A percentile compares a stretch with the other conserved stretches of the same genome.
phyloP scores from a whole-genome alignment of 2,797 vertebrate genomes.

The Columba guinea region DNA sequence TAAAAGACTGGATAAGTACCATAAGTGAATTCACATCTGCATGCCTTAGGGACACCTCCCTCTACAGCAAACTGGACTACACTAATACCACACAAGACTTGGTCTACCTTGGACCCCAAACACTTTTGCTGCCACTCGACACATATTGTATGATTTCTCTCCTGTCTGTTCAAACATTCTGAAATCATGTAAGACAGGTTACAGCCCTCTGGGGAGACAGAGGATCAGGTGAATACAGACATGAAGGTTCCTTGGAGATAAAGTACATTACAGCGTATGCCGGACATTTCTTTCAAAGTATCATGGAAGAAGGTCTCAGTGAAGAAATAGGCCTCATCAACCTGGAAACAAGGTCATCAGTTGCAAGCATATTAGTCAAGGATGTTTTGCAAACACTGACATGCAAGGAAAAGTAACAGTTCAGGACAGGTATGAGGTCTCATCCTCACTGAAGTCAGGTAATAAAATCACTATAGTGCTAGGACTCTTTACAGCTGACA shows the following conservation, averaged over 20 bases:
- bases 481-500: not conserved
- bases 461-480: not conserved
- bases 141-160: not conserved
- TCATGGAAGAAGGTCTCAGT: not conserved
- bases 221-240: not conserved
- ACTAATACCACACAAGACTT: not conserved
- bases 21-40: not conserved
- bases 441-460: not conserved
- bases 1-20: not conserved
- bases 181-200: not conserved
- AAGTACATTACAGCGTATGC: accelerated
- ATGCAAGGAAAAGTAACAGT: not conserved
- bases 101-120: not conserved
- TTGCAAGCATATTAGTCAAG: not conserved
- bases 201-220: not conserved
- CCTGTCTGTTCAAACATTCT: not conserved
- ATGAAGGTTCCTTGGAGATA: not conserved
- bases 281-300: not conserved
- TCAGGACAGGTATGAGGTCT: not conserved
- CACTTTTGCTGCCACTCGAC: not conserved
- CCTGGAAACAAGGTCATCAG: not conserved
- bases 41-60: not conserved
- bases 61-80: not conserved
- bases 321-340: not conserved
- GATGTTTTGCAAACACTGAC: not conserved